These are phyloP conservation scores for Cromileptes altivelis DNA, from an alignment of 2,113 vertebrate genomes.

Conservation along the genomic window DNA sequence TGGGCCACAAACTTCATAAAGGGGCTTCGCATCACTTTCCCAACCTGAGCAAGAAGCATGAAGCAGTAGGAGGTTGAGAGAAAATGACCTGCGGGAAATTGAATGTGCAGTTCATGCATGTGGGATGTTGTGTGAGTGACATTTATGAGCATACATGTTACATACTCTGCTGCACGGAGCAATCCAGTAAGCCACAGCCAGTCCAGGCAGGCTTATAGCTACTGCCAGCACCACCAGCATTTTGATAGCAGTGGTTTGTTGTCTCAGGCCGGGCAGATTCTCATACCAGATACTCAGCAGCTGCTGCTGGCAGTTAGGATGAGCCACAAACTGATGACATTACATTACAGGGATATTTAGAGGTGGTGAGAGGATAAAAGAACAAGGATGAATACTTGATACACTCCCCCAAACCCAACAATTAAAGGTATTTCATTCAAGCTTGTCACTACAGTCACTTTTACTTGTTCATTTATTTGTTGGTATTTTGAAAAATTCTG, in stretches of 20 bases:
- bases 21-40: constrained; percentile 94
- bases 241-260: constrained; percentile 95
- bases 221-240: constrained; percentile 95
- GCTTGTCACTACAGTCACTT: too few relatives aligned
- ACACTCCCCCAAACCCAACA: too few relatives aligned
- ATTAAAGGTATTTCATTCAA: too few relatives aligned
- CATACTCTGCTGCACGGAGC: constrained; percentile 95
- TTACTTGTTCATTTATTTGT: too few relatives aligned
- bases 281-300: constrained; percentile 99
- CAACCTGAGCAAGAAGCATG: constrained; percentile 86
- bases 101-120: background rate
- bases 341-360: background rate
- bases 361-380: background rate
- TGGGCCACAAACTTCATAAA: constrained; percentile 99
- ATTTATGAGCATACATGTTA: background rate
- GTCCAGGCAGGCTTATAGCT: constrained; percentile 91
- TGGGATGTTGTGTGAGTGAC: background rate
- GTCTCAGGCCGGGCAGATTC: constrained; percentile 93
- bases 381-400: too few relatives aligned
- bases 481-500: too few relatives aligned
- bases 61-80: constrained; percentile 1
- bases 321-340: constrained; percentile 93
- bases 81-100: background rate
- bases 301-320: constrained; percentile 98
- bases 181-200: constrained; percentile 95